Base-by-base conservation (phyloP, 2,888 invertebrate genomes). In the Rhabditoides inermis region DNA sequence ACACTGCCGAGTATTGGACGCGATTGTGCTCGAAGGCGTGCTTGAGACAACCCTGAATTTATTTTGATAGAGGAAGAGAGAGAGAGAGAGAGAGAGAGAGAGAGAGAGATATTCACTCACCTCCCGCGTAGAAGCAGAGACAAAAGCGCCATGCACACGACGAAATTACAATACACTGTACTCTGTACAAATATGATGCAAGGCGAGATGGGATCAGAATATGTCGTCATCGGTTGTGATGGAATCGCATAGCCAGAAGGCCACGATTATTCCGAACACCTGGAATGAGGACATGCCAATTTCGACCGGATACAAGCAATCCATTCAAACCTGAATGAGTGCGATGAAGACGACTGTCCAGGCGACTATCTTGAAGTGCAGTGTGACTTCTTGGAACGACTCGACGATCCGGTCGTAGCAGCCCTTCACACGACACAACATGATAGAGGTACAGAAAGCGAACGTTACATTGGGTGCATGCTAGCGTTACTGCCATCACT, bases 211-310 rank as follows among this genome's bases (percentile, higher is more conserved):
- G 28, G 41, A 10, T 51, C 39, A 57, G 48, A 55, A 70, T 28
- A 58, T 47, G 23, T 72, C 71, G 48, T 70, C 72, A 36, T 62
- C 69, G n/a, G 65, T 53, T 27, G 61, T 65, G 49, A 74, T 75
- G 18, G 72, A 67, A 52, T 74, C 70, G 61, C 74, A 74, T 18
- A 74, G 56, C 64, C 72, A 75, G 53, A 74, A 74, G 46, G 73
- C 74, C 42, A 75, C 73, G 36, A 73, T 61, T 40, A 74, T 72
- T 51, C 74, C 74, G 54, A 73, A 68, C 40, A 70, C 65, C 71
- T 71, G 56, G 12, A 57, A 32, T 23, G 39, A 35, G 10, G 2
- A 22, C 6, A 23, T 10, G n/a, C n/a, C 22, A 40, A 40, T 12
- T 1, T 3, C 27, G 27, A 36, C 51, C 12, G 44, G 40, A 55